These are phyloP conservation scores for Galbula dea DNA, from an alignment of 2,113 vertebrate genomes.

Conservation along the genomic window DNA sequence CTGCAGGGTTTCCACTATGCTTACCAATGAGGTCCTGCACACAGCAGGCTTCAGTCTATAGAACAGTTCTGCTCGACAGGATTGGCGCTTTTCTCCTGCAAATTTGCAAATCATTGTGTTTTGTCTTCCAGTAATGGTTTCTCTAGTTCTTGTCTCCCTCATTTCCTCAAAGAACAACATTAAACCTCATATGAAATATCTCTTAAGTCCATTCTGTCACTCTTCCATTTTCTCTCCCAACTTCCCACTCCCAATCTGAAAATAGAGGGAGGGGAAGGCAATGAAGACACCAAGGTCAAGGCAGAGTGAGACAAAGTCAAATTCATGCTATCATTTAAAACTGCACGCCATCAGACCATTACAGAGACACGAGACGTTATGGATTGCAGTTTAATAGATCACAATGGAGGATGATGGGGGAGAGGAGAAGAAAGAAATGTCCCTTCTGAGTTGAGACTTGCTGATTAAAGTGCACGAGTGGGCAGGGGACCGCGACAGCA, in stretches of 20 bases:
- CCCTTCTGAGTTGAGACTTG: constrained; percentile 6
- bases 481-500: not conserved
- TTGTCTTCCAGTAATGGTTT: not conserved
- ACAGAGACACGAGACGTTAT: not conserved
- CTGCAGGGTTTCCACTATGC: not conserved
- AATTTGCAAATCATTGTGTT: not conserved
- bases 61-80: not conserved
- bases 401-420: not conserved
- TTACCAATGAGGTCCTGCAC: constrained; percentile 12
- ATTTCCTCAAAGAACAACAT: not conserved
- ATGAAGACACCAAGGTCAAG: constrained; percentile 51
- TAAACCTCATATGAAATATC: not conserved
- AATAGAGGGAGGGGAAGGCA: not conserved
- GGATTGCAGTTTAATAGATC: constrained; percentile 54
- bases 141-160: not conserved
- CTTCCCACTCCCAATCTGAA: not conserved
- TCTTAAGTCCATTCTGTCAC: not conserved
- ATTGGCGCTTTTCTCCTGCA: not conserved
- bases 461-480: constrained; percentile 46
- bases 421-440: constrained; percentile 17
- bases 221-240: not conserved
- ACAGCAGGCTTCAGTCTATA: not conserved
- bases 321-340: constrained; percentile 55
- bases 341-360: not conserved
- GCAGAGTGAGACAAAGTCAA: constrained; percentile 51